Base-by-base conservation (phyloP, 1,140 invertebrate species). In the Limonius californicus region DNA sequence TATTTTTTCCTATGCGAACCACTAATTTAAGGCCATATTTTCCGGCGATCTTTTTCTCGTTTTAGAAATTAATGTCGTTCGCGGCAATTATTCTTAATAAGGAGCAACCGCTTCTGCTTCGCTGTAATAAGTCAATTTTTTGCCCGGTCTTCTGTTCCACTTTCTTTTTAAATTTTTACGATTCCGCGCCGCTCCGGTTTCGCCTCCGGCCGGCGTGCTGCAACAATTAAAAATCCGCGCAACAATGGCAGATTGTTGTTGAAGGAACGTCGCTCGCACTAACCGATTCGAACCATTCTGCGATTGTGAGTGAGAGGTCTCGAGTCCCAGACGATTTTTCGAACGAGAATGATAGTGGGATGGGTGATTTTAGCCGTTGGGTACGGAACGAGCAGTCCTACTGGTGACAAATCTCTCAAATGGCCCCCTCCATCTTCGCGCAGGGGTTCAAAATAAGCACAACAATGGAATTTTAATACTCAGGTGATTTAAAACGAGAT, bases 31-130 rank as follows among this genome's bases (percentile, higher is more conserved):
- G 39, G 18, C 23, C 27, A 56, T 20, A 56, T 27, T 18, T 1
- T 15, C 23, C 14, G 32, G 53, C 32, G 53, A n/a, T 27, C 23
- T 27, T 27, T 9, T 27, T 4, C 9, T 35, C 16, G 50, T 59
- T 59, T 59, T 23, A 59, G 42, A 45, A 47, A 47, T 59, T 19
- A 45, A 47, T 47, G 42, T 15, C 11, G 19, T 42, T 16, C 32
- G 39, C 57, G 39, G 20, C 47, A 42, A 47, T 45, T 20, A 45
- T 20, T 42, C 43, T 45, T 59, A 47, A 59, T 47, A 42, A 59
- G 57, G 42, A 47, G 30, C 39, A 30, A 27, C 32, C 35, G 57
- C 43, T 30, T 42, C 20, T 59, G 57, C 47, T 45, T 42, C 56
- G 42, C 39, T 19, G 39, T 35, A 45, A 20, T 59, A 16, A 32